phyloP scores from a whole-genome alignment of 2,888 invertebrate genomes.

The Spodoptera exigua region DNA sequence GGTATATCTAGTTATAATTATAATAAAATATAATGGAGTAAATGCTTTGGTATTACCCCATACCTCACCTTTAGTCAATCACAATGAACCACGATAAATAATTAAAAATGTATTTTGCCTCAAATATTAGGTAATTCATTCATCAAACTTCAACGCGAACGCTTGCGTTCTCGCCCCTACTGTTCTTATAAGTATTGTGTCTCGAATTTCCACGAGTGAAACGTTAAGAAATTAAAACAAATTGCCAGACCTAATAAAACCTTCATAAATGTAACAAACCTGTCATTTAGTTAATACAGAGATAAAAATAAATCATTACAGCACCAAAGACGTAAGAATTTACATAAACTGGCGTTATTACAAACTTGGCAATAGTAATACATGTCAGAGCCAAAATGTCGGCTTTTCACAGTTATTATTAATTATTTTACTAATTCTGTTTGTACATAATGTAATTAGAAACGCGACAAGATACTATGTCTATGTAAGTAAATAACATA shows the following conservation, averaged over 20 bases:
- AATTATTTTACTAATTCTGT: conserved; percentile 14
- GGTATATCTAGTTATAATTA: no score
- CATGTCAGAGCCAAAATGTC: conserved; percentile 61
- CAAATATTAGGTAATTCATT: no score
- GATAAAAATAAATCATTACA: conserved; percentile 15
- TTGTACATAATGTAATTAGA: conserved; percentile 23
- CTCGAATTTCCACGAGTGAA: no score
- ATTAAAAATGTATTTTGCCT: no score
- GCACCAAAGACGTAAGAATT: conserved; percentile 24
- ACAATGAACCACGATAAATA: no score
- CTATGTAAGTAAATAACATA: conserved; percentile 20
- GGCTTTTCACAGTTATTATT: conserved; percentile 41
- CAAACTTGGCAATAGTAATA: conserved; percentile 60
- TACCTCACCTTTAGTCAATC: not conserved
- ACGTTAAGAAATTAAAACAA: no score
- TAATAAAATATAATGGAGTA: no score
- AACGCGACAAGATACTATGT: conserved; percentile 1
- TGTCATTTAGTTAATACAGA: conserved; percentile 9
- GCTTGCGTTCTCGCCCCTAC: no score
- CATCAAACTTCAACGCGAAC: no score
- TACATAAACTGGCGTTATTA: conserved; percentile 24
- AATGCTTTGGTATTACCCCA: no score
- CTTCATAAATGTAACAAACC: conserved; percentile 6
- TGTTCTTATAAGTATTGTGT: no score
- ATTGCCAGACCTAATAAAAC: no score